These are phyloP conservation scores for Athene noctua DNA, from an alignment of 2,113 vertebrate species.

Conservation along the genomic window DNA sequence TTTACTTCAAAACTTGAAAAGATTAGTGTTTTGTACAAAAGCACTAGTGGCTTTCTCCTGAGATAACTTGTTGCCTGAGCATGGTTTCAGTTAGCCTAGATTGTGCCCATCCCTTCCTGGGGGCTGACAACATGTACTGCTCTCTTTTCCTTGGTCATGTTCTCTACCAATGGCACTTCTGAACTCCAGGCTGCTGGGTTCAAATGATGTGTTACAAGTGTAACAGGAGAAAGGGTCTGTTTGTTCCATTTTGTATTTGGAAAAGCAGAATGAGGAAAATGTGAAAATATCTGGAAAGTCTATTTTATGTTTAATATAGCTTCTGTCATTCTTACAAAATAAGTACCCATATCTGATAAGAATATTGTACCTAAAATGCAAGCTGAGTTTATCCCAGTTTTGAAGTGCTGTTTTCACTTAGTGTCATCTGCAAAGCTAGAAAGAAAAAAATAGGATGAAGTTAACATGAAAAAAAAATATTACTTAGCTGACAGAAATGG, in stretches of 20 bases:
- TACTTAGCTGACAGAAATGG: not conserved
- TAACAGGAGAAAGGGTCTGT: not conserved
- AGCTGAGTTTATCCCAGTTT: not conserved
- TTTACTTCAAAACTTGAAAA: not conserved
- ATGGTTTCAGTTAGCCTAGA: not conserved
- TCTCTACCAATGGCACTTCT: not conserved
- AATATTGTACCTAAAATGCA: not conserved
- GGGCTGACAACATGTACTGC: not conserved
- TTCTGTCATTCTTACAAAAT: not conserved
- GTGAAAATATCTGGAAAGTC: not conserved
- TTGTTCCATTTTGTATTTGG: not conserved
- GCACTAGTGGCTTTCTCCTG: not conserved
- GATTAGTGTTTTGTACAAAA: not conserved
- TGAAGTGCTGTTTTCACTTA: not conserved
- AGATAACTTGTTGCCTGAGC: not conserved
- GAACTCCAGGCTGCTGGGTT: not conserved
- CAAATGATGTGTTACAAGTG: not conserved
- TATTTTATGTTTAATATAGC: not conserved
- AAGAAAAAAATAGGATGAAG: not conserved
- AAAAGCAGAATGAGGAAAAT: not conserved
- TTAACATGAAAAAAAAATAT: not conserved
- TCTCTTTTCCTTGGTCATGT: not conserved
- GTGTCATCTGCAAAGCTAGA: not conserved
- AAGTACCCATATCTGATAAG: not conserved
- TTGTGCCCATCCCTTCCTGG: not conserved